Evolutionary conservation across 2,113 vertebrate species (phyloP), one percentile per base, ranked within the genome.

Genomic region (Lepus timidus): DNA sequence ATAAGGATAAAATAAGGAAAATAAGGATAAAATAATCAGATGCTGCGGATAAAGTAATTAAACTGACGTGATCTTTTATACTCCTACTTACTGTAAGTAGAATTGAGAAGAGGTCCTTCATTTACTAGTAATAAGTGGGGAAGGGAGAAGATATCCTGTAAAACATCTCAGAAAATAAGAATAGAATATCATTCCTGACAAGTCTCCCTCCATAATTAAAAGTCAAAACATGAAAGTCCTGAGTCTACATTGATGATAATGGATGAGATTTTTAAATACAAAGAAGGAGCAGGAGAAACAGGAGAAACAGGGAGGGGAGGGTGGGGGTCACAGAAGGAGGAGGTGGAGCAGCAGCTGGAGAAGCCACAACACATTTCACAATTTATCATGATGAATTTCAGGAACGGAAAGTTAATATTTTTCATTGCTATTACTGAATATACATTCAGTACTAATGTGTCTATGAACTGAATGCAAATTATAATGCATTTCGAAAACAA

Each of bases 331-430:
- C 44, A 44, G 44, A 44, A 44, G 44, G 44, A 44, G 44, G 44
- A 44, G 44, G 44, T 44, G 55, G 55, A 58, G 55, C 55, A 58
- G 19, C 14, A 19, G 55, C 55, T 17, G 55, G 17, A 58, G 55
- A 14, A 58, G 55, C 19, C 55, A 58, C 55, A 19, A 14, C 4
- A 19, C 14, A 14, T 58, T 58, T 12, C 33, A 3, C 23, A 81
- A 10, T 71, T 85, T 76, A 67, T 52, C 96, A 96, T 6, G 20
- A 94, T 23, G 2, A 55, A 78, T 51, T 91, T 88, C 6, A 61
- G 31, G 23, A 68, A 29, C 39, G 68, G n/a, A 90, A 82, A 4
- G 90, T 11, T 4, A 62, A 0, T 4, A 70, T 17, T 51, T 74
- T 36, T 27, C 1, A 29, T 27, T 58, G 12, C 5, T 64, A 11